A percentile compares a stretch with the other conserved stretches of the same genome.
phyloP scores from a whole-genome alignment of 2,888 invertebrate species.

The Itoplectis maculator region DNA sequence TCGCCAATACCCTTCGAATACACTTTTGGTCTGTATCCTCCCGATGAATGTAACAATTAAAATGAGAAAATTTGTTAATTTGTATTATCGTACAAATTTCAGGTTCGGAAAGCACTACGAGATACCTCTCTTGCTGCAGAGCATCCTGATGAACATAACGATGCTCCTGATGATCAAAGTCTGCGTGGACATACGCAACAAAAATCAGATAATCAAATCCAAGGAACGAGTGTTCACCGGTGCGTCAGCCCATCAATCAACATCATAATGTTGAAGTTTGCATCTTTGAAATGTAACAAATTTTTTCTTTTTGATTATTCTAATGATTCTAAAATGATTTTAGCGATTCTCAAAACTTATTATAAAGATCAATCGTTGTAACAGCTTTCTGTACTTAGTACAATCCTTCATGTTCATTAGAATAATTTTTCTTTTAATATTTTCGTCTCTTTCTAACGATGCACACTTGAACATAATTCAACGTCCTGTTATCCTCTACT shows the following conservation, averaged over 20 bases:
- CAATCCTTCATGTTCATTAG: no score
- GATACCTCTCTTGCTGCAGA: constrained; percentile 96
- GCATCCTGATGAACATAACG: constrained; percentile 97
- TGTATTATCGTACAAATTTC: constrained; percentile 78
- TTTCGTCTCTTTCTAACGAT: no score
- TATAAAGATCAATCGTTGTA: no score
- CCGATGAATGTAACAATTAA: no score
- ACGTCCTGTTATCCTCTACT: constrained; percentile 50
- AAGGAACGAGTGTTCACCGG: constrained; percentile 94
- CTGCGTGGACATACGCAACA: constrained; percentile 94
- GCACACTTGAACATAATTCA: no score
- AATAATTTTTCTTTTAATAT: no score
- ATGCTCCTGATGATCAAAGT: constrained; percentile 98
- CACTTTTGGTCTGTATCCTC: constrained; percentile 95
- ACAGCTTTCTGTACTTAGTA: no score
- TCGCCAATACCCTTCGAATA: constrained; percentile 98
- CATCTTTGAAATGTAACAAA: no score
- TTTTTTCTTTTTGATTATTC: no score
- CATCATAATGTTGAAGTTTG: no score
- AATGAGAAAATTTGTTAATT: not conserved
- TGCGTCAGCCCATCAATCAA: constrained; percentile 85
- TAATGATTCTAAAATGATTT: no score
- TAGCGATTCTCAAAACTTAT: no score
- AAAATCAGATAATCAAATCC: constrained; percentile 91
- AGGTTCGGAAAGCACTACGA: constrained; percentile 99